phyloP scores from a whole-genome alignment of 2,888 invertebrate species.

The Melikaiella ostensackeni region DNA sequence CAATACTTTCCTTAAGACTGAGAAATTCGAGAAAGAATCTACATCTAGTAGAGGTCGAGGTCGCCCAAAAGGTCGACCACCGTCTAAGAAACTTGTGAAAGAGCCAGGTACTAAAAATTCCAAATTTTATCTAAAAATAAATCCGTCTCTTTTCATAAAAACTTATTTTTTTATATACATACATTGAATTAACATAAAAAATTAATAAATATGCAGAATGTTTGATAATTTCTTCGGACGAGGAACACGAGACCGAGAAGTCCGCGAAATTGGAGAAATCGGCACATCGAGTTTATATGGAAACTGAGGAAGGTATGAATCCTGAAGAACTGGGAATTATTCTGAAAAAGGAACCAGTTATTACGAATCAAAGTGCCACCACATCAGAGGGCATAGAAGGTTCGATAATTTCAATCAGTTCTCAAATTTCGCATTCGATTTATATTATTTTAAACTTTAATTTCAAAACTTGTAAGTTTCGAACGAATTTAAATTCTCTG shows the following conservation, averaged over 20 bases:
- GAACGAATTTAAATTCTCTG: neutral
- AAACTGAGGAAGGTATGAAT: constrained; percentile 45
- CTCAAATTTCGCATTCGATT: neutral
- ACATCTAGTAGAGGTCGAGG: constrained; percentile 61
- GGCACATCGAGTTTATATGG: neutral
- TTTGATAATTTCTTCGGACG: constrained; percentile 77
- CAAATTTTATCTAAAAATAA: neutral
- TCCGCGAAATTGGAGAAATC: constrained; percentile 49
- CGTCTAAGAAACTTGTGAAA: constrained; percentile 67
- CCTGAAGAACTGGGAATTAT: constrained; percentile 66
- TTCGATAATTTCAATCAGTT: constrained; percentile 16
- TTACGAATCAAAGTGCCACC: constrained; percentile 62
- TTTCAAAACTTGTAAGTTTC: neutral
- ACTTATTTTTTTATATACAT: neutral
- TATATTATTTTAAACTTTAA: neutral
- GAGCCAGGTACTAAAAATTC: constrained; percentile 70
- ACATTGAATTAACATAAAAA: neutral
- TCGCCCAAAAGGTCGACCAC: constrained; percentile 59
- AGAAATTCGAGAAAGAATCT: constrained; percentile 49
- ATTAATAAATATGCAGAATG: constrained; percentile 68
- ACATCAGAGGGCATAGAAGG: constrained; percentile 46
- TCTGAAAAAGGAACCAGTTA: constrained; percentile 75
- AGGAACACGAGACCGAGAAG: constrained; percentile 71
- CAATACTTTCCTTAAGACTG: neutral
- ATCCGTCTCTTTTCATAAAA: neutral